Base-by-base conservation (phyloP, 1,140 invertebrate genomes). In the Drosophila melanogaster region DNA sequence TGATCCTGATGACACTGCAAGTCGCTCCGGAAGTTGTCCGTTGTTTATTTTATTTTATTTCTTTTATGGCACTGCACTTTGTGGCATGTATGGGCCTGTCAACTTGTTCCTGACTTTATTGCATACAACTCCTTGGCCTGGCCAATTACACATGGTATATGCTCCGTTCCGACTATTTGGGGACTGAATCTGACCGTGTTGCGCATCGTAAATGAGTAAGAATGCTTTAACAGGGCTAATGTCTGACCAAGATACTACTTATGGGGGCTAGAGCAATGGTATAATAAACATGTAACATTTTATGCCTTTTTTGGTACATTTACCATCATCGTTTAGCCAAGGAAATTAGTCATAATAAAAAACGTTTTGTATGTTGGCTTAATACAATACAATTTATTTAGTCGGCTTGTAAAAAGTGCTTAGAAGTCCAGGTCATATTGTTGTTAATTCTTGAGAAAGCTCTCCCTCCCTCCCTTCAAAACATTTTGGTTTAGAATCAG, bases 61-160 rank as follows among this genome's bases (percentile, higher is more conserved):
- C 60, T 72, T 84, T 80, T 72, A 73, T 81, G 55, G 55, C 41
- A 73, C 50, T 85, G 81, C 81, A 81, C 66, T 85, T 74, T 78
- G 81, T 78, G 72, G 71, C 72, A 81, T 86, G 72, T 81, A 38
- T 44, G 65, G 67, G 35, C 24, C 40, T 11, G 26, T 15, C 33
- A 15, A 46, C 26, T 37, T 58, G 41, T 56, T 24, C 26, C n/a
- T 44, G 54, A 43, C 40, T 53, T 62, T 66, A 46, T 47, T 55
- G 24, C 50, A n/a, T 15, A 26, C 33, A 40, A 61, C 35, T 62
- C 44, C 57, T 53, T 41, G 37, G 22, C 35, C 70, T 38, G 55
- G 59, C 43, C 81, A 84, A 84, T 84, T 84, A 84, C 65, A 54
- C 58, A 64, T 57, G 69, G 69, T 71, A 83, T 57, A 71, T 33